Evolutionary conservation across 2,888 invertebrate genomes (phyloP), one percentile per base, ranked within the genome.

Genomic region (Drosophila diplacantha): DNA sequence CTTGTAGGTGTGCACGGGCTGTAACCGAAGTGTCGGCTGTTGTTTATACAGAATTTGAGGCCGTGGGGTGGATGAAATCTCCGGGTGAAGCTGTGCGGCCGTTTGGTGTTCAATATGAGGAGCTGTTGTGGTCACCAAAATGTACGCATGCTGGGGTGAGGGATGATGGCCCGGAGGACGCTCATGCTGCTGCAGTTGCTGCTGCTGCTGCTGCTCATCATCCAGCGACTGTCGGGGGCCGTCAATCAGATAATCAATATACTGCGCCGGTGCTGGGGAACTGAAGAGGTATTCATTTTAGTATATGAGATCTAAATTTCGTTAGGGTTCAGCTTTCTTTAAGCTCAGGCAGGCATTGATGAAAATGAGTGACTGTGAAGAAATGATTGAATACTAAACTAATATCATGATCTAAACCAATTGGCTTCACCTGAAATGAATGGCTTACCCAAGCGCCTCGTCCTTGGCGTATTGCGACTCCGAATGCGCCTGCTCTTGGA

Each of bases 141-240:
- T 79, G n/a, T 61, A 86, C 1, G 84, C 83, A 34, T 83, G 73
- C 52, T 75, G 74, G 18, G 81, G 77, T 3, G 73, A 74, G 5
- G 72, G 59, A 4, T 47, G 70, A 8, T 64, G 55, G 3, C 65
- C 46, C 16, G 29, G 24, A 20, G 53, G 66, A 16, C 34, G 74
- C 41, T 81, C 70, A 2, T 60, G 71, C 5, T 69, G 69, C 11
- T 76, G 79, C 5, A 79, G 68, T 3, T 57, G 73, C 1, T 41
- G 41, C 5, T 76, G 79, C 5, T 43, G 41, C 11, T 63, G 64
- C 14, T 79, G 79, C 18, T 86, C 85, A 44, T 86, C 87, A 4
- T 87, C 87, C 58, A 86, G 63, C 2, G 86, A 83, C 63, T 87
- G 87, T 20, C 85, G 81, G 1, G 87, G 87, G 3, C 85, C 87